A percentile compares a stretch with the other conserved stretches of the same genome.
These are phyloP conservation scores for Polypterus bichir DNA, from an alignment of 2,113 vertebrate genomes.

Conservation along the genomic window DNA sequence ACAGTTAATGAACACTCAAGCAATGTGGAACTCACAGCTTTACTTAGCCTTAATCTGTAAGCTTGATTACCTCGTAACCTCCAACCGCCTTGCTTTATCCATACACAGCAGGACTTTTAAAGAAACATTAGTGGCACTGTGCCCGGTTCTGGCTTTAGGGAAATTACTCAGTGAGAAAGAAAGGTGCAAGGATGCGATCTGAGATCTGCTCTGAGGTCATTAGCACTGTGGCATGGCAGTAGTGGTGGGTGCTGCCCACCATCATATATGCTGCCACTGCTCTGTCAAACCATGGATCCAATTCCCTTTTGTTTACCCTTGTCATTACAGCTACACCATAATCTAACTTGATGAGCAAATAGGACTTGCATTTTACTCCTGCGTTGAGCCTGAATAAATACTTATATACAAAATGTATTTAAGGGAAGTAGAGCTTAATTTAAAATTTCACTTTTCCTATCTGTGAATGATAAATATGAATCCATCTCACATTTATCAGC, in stretches of 20 bases:
- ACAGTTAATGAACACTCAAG: conserved; percentile 59
- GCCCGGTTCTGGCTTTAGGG: conserved; percentile 55
- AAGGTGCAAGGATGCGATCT: conserved; percentile 47
- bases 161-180: conserved; percentile 54
- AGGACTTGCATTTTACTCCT: too few species aligned
- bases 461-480: too few species aligned
- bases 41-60: conserved; percentile 64
- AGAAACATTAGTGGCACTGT: conserved; percentile 58
- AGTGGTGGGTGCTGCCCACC: conserved; percentile 7
- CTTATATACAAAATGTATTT: too few species aligned
- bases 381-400: too few species aligned
- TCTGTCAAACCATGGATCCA: conserved; percentile 5
- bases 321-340: too few species aligned
- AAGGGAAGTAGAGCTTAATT: too few species aligned
- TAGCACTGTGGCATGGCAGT: conserved; percentile 28
- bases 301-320: background rate
- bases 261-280: conserved; percentile 15
- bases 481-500: too few species aligned
- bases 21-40: conserved; percentile 61
- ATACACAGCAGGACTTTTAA: conserved; percentile 40
- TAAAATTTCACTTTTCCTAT: too few species aligned
- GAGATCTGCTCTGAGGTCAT: conserved; percentile 43
- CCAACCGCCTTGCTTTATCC: conserved; percentile 46
- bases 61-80: conserved; percentile 66
- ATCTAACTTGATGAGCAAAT: too few species aligned